Base-by-base conservation (phyloP, 2,797 vertebrate species). In the Eulemur rubriventer region DNA sequence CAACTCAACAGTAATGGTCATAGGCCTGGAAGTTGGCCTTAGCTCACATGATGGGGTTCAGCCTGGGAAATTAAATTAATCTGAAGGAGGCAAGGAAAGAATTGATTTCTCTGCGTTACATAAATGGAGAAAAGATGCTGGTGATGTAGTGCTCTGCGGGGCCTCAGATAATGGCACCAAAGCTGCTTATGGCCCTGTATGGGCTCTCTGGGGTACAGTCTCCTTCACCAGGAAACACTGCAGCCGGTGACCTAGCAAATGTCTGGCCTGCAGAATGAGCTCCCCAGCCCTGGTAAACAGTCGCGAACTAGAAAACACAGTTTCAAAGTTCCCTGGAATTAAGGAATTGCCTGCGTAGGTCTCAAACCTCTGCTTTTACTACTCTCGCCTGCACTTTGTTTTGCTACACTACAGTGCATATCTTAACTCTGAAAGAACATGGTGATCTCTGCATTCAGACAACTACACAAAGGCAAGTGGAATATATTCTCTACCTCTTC, bases 51-150 rank as follows among this genome's bases (percentile, higher is more conserved):
- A 26, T 16, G 10, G 10, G 13, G 57, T 43, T 93, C 43, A 72
- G 35, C 48, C 24, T 43, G 69, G 93, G 69, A 65, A 1, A 0
- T 70, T 89, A 94, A 96, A 91, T n/a, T 65, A 86, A 50, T n/a
- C 33, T 79, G 75, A 65, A 91, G 35, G 88, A 97, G 38, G 17
- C 6, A 59, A 50, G 1, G 63, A 63, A 41, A 88, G 43, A 59
- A 55, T 43, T 65, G 79, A 78, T 79, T 61, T 82, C 69, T 85
- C 57, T 78, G 16, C 57, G 35, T 97, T 63, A 59, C 6, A 0
- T 80, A 22, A 48, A 20, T 11, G 20, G 16, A 48, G 82, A 57
- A 63, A 70, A 91, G 65, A 38, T 17, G 7, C 33, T 13, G 14
- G 35, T 35, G 7, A 41, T 10, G n/a, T 48, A 38, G 6, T 1